Percentiles rank a stretch among this genome's conserved stretches.
These are phyloP conservation scores for Acleris sparsana DNA, from an alignment of 2,888 invertebrate species.

Conservation along the genomic window DNA sequence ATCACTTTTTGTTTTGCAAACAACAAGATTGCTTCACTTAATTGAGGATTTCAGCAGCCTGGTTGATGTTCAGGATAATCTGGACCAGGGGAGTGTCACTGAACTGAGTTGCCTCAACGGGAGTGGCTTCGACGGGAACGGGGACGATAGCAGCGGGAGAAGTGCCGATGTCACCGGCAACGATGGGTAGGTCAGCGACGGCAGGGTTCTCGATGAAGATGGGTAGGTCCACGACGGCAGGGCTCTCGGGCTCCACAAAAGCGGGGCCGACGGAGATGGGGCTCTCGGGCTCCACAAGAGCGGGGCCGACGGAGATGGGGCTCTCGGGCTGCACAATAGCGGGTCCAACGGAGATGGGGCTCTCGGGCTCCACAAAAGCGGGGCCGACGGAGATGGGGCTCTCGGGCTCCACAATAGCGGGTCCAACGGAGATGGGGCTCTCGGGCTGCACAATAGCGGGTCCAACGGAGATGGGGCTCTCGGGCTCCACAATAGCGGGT, in stretches of 20 bases:
- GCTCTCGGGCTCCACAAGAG: constrained; percentile 16
- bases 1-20: background rate
- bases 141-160: constrained; percentile 22
- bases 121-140: constrained; percentile 27
- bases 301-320: constrained; percentile 23
- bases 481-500: too few species aligned
- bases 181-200: constrained; percentile 25
- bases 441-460: too few species aligned
- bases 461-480: too few species aligned
- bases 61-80: constrained; percentile 54
- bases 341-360: constrained; percentile 24
- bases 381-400: constrained; percentile 37
- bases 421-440: constrained; percentile 31
- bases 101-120: constrained; percentile 34
- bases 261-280: constrained; percentile 26
- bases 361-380: constrained; percentile 31
- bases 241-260: constrained; percentile 12
- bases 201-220: constrained; percentile 1
- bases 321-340: constrained; percentile 17
- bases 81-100: constrained; percentile 47
- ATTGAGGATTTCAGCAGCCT: constrained; percentile 27
- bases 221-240: constrained; percentile 9
- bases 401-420: constrained; percentile 35
- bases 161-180: constrained; percentile 16
- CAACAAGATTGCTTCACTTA: constrained; percentile 10